Evolutionary conservation across 2,888 invertebrate genomes (phyloP).

Genomic region (Achlya flavicornis): DNA sequence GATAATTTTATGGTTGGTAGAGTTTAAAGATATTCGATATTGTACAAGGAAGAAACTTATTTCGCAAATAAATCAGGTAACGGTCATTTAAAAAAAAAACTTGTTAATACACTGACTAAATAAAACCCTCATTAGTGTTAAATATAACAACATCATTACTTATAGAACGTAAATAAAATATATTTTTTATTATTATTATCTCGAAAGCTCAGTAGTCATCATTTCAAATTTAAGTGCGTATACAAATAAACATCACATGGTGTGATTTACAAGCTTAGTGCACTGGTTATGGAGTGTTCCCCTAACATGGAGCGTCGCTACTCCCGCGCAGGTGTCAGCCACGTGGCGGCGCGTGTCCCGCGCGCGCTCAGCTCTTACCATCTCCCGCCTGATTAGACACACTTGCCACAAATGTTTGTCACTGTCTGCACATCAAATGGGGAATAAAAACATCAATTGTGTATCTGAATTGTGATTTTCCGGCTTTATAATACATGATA

Average conservation of each 20-base stretch:
- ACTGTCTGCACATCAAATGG: slow-evolving; percentile 53
- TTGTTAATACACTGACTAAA: too few species aligned
- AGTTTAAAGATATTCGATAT: too few species aligned
- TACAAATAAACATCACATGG: slow-evolving; percentile 7
- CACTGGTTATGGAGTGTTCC: slow-evolving; percentile 9
- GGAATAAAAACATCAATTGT: slow-evolving; percentile 61
- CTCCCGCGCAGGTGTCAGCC: slow-evolving; percentile 58
- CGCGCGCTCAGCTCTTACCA: slow-evolving; percentile 42
- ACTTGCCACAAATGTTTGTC: slow-evolving; percentile 74
- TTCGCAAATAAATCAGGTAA: too few species aligned
- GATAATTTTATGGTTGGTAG: too few species aligned
- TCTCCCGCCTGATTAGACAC: slow-evolving; percentile 60
- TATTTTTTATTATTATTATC: too few species aligned
- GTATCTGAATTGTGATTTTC: slow-evolving; percentile 51
- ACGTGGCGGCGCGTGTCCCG: slow-evolving; percentile 53
- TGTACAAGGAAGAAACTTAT: too few species aligned
- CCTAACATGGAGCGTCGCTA: slow-evolving; percentile 10
- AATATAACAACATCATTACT: too few species aligned
- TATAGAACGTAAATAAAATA: too few species aligned
- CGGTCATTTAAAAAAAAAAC: too few species aligned
- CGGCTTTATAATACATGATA: slow-evolving; percentile 51
- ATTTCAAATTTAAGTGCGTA: background rate
- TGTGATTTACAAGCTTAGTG: slow-evolving; percentile 9
- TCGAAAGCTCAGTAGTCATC: too few species aligned
- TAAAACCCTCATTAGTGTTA: too few species aligned